These are phyloP conservation scores for Macaca nemestrina DNA, from an alignment of 2,113 vertebrate species.

Conservation along the genomic window DNA sequence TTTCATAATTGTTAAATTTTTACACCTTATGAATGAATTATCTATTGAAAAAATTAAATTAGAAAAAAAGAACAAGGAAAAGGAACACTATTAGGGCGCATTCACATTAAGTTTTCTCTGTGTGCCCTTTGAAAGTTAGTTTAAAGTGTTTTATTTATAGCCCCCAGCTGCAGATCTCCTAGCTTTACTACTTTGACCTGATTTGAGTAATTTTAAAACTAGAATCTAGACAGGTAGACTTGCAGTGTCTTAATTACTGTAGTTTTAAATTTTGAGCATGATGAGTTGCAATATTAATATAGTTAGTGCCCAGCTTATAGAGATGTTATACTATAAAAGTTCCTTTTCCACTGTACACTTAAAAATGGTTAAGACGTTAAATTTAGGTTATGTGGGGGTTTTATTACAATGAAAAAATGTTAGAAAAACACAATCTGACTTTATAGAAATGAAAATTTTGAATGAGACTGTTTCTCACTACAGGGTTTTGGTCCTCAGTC, in stretches of 20 bases:
- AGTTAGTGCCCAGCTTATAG: not conserved
- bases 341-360: not conserved
- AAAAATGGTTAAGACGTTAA: not conserved
- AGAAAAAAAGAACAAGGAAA: not conserved
- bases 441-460: slow-evolving; percentile 2
- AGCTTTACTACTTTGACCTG: not conserved
- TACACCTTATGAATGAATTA: slow-evolving; percentile 20
- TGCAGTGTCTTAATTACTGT: slow-evolving; percentile 33
- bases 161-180: slow-evolving; percentile 41
- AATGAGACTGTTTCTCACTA: not conserved
- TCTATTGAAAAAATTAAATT: not conserved
- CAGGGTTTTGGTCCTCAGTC: not conserved
- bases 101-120: slow-evolving; percentile 4
- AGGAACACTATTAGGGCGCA: not conserved
- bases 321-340: not conserved
- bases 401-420: not conserved
- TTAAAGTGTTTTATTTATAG: slow-evolving; percentile 36
- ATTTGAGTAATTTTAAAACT: slow-evolving; percentile 52
- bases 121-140: not conserved
- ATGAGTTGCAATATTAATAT: slow-evolving; percentile 11
- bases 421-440: not conserved
- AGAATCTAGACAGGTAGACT: slow-evolving; percentile 27
- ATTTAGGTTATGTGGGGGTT: not conserved
- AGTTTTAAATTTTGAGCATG: slow-evolving; percentile 30
- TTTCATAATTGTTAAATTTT: not conserved